These are phyloP conservation scores for Dasysyrphus tricinctus DNA, from an alignment of 2,888 invertebrate species.

Conservation along the genomic window DNA sequence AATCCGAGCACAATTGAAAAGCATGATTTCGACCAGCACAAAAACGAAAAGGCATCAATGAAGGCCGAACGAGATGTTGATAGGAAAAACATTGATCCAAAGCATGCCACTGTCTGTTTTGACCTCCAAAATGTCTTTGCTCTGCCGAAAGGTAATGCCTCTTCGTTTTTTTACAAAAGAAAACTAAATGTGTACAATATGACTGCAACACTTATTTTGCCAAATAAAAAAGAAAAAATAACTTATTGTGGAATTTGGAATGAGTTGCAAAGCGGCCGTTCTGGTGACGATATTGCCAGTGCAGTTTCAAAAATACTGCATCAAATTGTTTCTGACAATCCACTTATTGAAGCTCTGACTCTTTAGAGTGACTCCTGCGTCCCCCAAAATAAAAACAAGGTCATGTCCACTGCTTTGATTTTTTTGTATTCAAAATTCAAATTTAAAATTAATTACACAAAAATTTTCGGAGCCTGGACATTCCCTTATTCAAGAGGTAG, in stretches of 20 bases:
- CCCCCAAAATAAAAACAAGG: not conserved
- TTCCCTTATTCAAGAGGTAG: too few species aligned
- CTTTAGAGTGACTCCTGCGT: slow-evolving; percentile 2
- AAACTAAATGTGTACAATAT: slow-evolving; percentile 31
- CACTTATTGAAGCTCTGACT: too few species aligned
- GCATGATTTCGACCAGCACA: slow-evolving; percentile 3
- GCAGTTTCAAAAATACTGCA: not conserved
- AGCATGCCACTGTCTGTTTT: too few species aligned
- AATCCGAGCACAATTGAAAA: slow-evolving; percentile 1
- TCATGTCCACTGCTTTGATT: too few species aligned
- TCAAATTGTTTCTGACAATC: not conserved
- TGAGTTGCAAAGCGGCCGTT: too few species aligned
- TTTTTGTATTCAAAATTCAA: too few species aligned
- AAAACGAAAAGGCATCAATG: slow-evolving; percentile 19
- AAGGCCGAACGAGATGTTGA: slow-evolving; percentile 9
- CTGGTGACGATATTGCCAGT: too few species aligned
- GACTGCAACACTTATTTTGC: not conserved
- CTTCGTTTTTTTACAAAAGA: slow-evolving; percentile 25
- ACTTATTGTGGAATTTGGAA: too few species aligned
- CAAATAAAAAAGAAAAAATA: slow-evolving; percentile 1
- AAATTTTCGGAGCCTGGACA: too few species aligned
- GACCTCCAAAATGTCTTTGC: slow-evolving; percentile 34
- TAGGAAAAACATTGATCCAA: slow-evolving; percentile 7
- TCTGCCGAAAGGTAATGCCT: slow-evolving; percentile 24
- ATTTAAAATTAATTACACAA: too few species aligned